Conservation (phyloP, 2,113 vertebrate species). For the Lepus timidus region DNA sequence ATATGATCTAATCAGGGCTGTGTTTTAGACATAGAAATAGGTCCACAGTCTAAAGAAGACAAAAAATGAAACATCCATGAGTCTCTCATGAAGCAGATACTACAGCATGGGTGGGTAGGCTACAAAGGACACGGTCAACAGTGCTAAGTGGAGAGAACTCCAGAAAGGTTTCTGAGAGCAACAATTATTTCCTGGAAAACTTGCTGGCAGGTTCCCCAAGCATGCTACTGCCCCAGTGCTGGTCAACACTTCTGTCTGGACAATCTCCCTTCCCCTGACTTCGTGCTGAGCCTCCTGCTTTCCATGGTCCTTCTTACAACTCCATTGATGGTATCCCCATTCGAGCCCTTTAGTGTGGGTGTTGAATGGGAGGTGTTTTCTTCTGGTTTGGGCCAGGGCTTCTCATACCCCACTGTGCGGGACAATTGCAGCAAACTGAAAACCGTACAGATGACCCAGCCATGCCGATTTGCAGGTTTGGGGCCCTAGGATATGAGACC, state of each 20-base stretch:
- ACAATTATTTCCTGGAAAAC: background rate
- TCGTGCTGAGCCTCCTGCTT: background rate
- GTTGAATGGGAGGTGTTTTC: background rate
- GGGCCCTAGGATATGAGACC: background rate
- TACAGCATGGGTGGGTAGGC: background rate
- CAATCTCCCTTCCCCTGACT: conserved; percentile 27
- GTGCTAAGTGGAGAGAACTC: background rate
- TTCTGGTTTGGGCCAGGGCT: background rate
- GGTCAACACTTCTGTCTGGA: background rate
- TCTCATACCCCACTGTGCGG: background rate
- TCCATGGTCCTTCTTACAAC: background rate
- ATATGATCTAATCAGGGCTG: background rate
- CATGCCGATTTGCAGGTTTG: background rate
- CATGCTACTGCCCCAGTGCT: background rate
- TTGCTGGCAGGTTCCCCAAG: background rate
- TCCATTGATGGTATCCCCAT: background rate
- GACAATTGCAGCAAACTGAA: background rate
- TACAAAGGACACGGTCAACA: background rate
- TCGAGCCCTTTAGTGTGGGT: background rate
- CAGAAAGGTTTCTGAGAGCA: background rate
- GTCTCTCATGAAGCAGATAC: background rate
- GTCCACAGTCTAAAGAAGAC: background rate
- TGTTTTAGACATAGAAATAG: background rate
- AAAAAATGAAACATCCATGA: background rate
- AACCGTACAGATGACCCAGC: background rate